Conservation (phyloP, 1,140 invertebrate genomes). For the Rhysida immarginata region DNA sequence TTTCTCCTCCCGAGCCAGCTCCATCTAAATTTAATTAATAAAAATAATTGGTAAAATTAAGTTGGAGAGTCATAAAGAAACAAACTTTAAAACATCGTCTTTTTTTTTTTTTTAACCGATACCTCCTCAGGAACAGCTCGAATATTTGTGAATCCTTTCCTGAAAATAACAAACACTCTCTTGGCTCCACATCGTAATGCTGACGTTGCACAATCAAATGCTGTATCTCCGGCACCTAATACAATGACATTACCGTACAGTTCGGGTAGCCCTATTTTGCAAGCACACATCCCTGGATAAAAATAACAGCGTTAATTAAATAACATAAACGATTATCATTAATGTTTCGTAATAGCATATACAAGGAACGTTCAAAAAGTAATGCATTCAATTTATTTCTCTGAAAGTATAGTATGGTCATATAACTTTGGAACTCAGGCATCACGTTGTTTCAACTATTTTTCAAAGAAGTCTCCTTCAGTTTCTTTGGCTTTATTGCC, state of each 20-base stretch:
- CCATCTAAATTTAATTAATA: too few relatives aligned
- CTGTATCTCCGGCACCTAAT: conserved; percentile 91
- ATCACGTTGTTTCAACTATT: too few relatives aligned
- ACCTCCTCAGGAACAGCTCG: conserved; percentile 95
- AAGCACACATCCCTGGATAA: conserved; percentile 60
- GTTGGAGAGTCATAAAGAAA: conserved; percentile 6
- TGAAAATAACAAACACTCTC: conserved; percentile 82
- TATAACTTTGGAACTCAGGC: too few relatives aligned
- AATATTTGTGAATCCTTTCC: conserved; percentile 81
- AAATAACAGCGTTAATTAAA: conserved; percentile 5
- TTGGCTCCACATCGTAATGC: conserved; percentile 85
- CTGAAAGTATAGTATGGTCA: too few relatives aligned
- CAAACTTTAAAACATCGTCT: conserved; percentile 7
- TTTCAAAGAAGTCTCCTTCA: too few relatives aligned
- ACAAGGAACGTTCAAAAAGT: too few relatives aligned
- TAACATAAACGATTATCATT: too few relatives aligned
- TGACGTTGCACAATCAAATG: conserved; percentile 97
- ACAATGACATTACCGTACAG: conserved; percentile 80
- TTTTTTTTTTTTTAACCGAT: background rate
- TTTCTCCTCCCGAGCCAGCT: conserved; percentile 84
- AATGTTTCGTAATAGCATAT: too few relatives aligned
- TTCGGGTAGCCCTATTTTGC: conserved; percentile 49
- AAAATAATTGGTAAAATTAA: conserved; percentile 5
- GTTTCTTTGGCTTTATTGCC: too few relatives aligned
- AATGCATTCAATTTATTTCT: too few relatives aligned